Evolutionary conservation across 2,113 vertebrate species (phyloP).

Genomic region (Campylomormyrus tamandua): DNA sequence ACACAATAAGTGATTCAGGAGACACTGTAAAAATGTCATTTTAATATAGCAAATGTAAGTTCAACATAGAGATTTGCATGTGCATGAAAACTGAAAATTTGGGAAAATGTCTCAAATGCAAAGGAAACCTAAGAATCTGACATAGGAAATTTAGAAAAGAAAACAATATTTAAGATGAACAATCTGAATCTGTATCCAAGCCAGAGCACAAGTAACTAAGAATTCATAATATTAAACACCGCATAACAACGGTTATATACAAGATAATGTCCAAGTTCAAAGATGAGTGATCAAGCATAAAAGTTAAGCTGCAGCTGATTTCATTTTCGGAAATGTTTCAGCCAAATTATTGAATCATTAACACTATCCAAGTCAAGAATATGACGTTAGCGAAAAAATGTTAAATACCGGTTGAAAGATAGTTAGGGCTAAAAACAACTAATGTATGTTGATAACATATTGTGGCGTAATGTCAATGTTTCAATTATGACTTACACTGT

Average conservation of each 20-base stretch:
- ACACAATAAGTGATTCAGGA: not conserved
- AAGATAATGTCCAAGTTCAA: not conserved
- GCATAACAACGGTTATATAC: not conserved
- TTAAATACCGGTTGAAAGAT: not conserved
- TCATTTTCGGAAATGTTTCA: not conserved
- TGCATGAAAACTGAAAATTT: not conserved
- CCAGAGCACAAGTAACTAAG: not conserved
- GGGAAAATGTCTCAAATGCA: not conserved
- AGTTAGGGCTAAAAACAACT: not conserved
- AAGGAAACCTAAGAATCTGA: not conserved
- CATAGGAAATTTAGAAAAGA: not conserved
- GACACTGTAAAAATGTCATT: not conserved
- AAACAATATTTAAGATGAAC: not conserved
- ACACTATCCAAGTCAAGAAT: not conserved
- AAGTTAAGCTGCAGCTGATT: not conserved
- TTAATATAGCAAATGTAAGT: not conserved
- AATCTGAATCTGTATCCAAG: not conserved
- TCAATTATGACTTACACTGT: not conserved
- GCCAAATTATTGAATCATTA: not conserved
- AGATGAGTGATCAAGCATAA: not conserved
- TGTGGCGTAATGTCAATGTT: not conserved
- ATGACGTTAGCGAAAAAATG: not conserved
- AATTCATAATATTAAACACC: not conserved
- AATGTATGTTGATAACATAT: not conserved
- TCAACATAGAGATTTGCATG: not conserved